These are phyloP conservation scores for Rhipidura dahli DNA, from an alignment of 2,113 vertebrate genomes.

Conservation along the genomic window DNA sequence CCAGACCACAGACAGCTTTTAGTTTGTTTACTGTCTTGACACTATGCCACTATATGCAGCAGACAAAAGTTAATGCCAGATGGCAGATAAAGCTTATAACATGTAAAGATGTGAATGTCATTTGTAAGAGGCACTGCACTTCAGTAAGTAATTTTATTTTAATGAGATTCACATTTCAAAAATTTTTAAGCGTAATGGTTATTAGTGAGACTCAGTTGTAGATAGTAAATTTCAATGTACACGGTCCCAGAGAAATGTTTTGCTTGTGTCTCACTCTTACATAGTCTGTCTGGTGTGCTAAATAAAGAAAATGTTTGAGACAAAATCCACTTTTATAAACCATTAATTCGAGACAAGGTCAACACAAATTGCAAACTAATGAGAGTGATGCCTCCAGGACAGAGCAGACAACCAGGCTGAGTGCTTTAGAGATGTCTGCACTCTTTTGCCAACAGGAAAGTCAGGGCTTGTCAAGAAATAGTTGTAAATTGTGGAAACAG, in stretches of 20 bases:
- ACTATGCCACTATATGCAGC: not conserved
- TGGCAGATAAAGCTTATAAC: not conserved
- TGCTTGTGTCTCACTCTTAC: not conserved
- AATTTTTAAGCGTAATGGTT: not conserved
- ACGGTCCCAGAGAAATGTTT: not conserved
- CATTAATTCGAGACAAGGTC: not conserved
- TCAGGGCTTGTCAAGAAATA: not conserved
- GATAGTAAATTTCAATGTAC: not conserved
- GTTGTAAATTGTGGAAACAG: not conserved
- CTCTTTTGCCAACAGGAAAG: not conserved
- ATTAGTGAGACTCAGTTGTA: not conserved
- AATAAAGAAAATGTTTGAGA: not conserved
- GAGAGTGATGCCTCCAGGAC: not conserved
- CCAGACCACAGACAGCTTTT: not conserved
- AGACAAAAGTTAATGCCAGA: not conserved
- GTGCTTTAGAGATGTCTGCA: not conserved
- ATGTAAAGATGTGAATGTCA: not conserved
- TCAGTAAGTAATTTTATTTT: not conserved
- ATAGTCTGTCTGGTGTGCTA: not conserved
- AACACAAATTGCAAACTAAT: not conserved
- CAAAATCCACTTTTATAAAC: not conserved
- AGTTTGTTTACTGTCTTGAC: not conserved
- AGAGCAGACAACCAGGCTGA: not conserved
- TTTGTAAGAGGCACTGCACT: not conserved
- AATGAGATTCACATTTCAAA: not conserved